Evolutionary conservation across 2,113 vertebrate species (phyloP), one percentile per base, ranked within the genome.

Genomic region (Tetrao urogallus): DNA sequence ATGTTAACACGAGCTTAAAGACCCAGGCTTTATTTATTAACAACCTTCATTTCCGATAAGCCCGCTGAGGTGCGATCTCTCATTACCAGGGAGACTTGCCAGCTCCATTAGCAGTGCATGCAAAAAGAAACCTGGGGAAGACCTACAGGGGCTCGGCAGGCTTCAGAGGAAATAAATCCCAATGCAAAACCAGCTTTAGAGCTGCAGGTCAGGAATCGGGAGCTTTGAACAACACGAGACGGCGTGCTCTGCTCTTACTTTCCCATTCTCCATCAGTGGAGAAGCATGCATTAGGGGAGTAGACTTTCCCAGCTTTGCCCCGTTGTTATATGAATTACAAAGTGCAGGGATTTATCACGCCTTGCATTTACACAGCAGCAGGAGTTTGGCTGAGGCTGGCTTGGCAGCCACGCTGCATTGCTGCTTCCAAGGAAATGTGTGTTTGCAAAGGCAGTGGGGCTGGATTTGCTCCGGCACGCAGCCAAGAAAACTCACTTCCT

Each of bases 11-110:
- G 34, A 91, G 70, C 89, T 96, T 96, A 94, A 96, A 92, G 94
- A 79, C 86, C 81, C 13, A n/a, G 66, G 83, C 73, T 95, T 95
- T 82, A 92, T 92, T 97, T 96, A 91, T 96, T 91, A 96, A 93
- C 89, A 83, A 76, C 78, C 78, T 88, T 89, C 54, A 47, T 57
- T 94, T 93, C 91, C 28, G 25, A 82, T 78, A 80, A 84, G 86
- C 86, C 79, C 2, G 2, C 73, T 52, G 95, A 95, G 89, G 92
- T 93, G 89, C 82, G 79, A 78, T 79, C 89, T 83, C 89, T 94
- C 28, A 1, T 92, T 78, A 72, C 63, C 78, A 71, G 75, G 81
- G 65, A 95, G 47, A 5, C 67, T 82, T 93, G 90, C 90, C 93
- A 96, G 11, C 92, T 71, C 84, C 84, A 77, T 60, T 71, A 96